A percentile compares a stretch with the other conserved stretches of the same genome.
Conservation (phyloP, 2,888 invertebrate species). For the Monopis laevigella region DNA sequence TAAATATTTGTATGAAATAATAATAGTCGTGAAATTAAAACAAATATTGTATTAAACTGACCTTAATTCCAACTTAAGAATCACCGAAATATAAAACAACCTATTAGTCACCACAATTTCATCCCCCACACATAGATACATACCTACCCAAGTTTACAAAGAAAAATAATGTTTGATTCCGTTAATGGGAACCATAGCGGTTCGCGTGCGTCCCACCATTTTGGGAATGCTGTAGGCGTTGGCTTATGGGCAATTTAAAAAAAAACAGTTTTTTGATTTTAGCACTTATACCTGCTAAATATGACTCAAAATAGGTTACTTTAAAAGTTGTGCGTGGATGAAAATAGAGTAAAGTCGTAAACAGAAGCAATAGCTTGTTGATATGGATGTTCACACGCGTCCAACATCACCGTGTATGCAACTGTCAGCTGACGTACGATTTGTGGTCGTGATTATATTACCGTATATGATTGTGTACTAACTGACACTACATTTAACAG, state of each 20-base stretch:
- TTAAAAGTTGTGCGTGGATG: too few relatives aligned
- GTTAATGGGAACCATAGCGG: not conserved
- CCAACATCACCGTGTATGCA: not conserved
- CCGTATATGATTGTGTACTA: too few relatives aligned
- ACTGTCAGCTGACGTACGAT: not conserved
- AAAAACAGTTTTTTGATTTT: too few relatives aligned
- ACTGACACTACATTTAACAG: too few relatives aligned
- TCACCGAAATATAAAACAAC: too few relatives aligned
- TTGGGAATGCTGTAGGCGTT: conserved; percentile 7
- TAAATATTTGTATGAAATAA: too few relatives aligned
- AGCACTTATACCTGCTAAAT: too few relatives aligned
- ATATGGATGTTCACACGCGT: not conserved
- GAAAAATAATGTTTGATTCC: conserved; percentile 7
- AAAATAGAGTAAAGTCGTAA: conserved; percentile 3
- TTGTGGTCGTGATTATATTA: conserved; percentile 3
- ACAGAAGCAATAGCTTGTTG: conserved; percentile 2
- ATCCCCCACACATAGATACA: not conserved
- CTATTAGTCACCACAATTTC: not conserved
- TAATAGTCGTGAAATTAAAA: too few relatives aligned
- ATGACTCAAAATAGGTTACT: too few relatives aligned
- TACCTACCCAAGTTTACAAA: too few relatives aligned
- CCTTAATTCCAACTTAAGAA: not conserved
- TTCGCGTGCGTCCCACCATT: conserved; percentile 7
- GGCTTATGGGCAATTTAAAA: not conserved
- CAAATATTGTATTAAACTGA: not conserved